Evolutionary conservation across 2,113 vertebrate genomes (phyloP), one percentile per base, ranked within the genome.

Genomic region (Sorex araneus): DNA sequence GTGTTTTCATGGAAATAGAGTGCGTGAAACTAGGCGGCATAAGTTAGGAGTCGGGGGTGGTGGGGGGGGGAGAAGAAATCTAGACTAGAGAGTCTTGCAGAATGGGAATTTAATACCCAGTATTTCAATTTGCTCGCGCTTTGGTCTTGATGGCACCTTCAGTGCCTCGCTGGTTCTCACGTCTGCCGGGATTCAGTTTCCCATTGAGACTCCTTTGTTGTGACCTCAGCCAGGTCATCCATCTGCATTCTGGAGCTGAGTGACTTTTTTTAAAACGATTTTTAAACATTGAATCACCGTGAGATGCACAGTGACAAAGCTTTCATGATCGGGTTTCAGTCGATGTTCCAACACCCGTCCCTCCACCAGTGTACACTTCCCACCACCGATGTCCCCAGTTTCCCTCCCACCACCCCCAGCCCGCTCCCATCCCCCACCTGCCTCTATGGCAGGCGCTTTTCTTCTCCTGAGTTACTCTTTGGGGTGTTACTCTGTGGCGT

Each of bases 1-100:
- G 4, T 78, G 9, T 82, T 80, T 92, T 76, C 28, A 6, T 91
- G 75, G 23, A 80, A 50, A 0, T 30, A 78, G 27, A 34, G 87
- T 95, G 80, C 28, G 12, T 87, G 77, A 92, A 95, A 87, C 47
- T 78, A 54, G 43, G 27, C 89, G 57, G 30, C 78, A 30, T 34
- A 74, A 70, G 47, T 66, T 81, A 90, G 63, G 10, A 40, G 40
- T 40, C n/a, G 40, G 3, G 40, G 40, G 4, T 40, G 40, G 40
- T 6, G 75, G 45, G 28, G 78, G 79, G 64, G 43, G 32, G 36
- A 78, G 27, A 18, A 34, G 30, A 63, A 9, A 54, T 60, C 40
- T 63, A 32, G 25, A 45, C 19, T 87, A 34, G 28, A 67, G 60
- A 12, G 92, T 2, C 19, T 91, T 91, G 36, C 16, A 78, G 75